Conservation (phyloP, 2,888 invertebrate genomes). For the Amblyjoppa fuscipennis region DNA sequence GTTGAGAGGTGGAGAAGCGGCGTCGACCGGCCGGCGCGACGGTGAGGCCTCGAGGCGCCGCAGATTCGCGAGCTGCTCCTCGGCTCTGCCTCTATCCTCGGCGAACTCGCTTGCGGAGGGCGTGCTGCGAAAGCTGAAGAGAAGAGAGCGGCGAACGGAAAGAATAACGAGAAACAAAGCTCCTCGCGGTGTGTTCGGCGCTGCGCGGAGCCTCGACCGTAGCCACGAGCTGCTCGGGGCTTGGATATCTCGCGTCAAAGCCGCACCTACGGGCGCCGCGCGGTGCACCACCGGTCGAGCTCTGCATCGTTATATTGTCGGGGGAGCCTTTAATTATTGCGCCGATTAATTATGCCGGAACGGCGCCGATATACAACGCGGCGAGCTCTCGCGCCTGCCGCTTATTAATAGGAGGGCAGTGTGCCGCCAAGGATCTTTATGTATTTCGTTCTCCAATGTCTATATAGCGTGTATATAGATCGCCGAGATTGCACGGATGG, state of each 20-base stretch:
- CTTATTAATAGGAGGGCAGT: conserved; percentile 59
- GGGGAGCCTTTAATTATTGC: conserved; percentile 67
- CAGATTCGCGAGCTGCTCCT: conserved; percentile 34
- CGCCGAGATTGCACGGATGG: background rate
- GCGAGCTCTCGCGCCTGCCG: conserved; percentile 29
- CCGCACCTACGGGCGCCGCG: conserved; percentile 62
- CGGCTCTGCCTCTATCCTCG: conserved; percentile 4
- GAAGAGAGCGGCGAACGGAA: conserved; percentile 15
- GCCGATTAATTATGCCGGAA: conserved; percentile 69
- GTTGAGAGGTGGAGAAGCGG: conserved; percentile 16
- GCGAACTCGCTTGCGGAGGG: conserved; percentile 16
- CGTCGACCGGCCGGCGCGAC: conserved; percentile 34
- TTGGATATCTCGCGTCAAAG: conserved; percentile 50
- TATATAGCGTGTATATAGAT: background rate
- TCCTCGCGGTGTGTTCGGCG: conserved; percentile 11
- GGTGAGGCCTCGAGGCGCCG: conserved; percentile 43
- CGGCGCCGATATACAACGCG: conserved; percentile 63
- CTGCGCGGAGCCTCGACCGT: background rate
- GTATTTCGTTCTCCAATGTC: conserved; percentile 42
- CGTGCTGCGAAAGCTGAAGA: conserved; percentile 36
- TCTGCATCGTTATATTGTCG: conserved; percentile 60
- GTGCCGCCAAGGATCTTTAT: conserved; percentile 50
- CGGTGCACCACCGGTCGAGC: conserved; percentile 30
- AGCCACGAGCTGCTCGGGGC: conserved; percentile 1
- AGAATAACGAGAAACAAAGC: conserved; percentile 49